A percentile compares a stretch with the other conserved stretches of the same genome.
phyloP scores from a whole-genome alignment of 2,888 invertebrate genomes.

The Drosophila pegasa region DNA sequence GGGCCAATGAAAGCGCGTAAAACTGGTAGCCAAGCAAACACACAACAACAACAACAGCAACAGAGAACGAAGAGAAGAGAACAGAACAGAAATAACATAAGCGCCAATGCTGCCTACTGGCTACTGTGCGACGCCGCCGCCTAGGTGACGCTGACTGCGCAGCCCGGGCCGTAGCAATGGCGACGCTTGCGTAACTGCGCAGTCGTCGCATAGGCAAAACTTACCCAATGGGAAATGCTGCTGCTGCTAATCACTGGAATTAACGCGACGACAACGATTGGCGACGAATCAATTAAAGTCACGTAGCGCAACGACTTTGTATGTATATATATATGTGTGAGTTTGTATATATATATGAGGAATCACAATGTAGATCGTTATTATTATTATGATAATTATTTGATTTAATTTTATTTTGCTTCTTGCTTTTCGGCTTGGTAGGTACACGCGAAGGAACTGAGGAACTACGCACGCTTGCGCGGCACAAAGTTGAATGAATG shows the following conservation, averaged over 20 bases:
- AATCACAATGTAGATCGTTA: slow-evolving; percentile 13
- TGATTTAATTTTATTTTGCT: slow-evolving; percentile 13
- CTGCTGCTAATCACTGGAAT: slow-evolving; percentile 46
- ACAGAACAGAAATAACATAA: slow-evolving; percentile 29
- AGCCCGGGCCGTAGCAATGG: slow-evolving; percentile 44
- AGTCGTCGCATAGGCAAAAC: slow-evolving; percentile 52
- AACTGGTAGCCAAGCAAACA: slow-evolving; percentile 79
- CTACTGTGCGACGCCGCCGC: slow-evolving; percentile 60
- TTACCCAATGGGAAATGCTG: slow-evolving; percentile 54
- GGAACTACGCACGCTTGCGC: slow-evolving; percentile 80
- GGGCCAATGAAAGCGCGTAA: slow-evolving; percentile 84
- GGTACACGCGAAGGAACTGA: slow-evolving; percentile 80
- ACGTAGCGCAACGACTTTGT: slow-evolving; percentile 38
- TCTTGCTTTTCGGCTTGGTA: slow-evolving; percentile 33
- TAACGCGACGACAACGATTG: slow-evolving; percentile 41
- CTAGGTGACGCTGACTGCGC: slow-evolving; percentile 50
- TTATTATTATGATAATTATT: slow-evolving; percentile 18
- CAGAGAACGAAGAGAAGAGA: slow-evolving; percentile 14
- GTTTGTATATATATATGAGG: slow-evolving; percentile 1
- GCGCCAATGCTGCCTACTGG: slow-evolving; percentile 47
- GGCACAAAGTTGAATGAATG: slow-evolving; percentile 80
- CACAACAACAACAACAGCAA: slow-evolving; percentile 28
- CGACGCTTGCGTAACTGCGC: slow-evolving; percentile 59
- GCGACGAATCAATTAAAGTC: slow-evolving; percentile 38
- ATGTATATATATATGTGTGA: not conserved